Base-by-base conservation (phyloP, 2,888 invertebrate genomes). In the Ophion costatus region DNA sequence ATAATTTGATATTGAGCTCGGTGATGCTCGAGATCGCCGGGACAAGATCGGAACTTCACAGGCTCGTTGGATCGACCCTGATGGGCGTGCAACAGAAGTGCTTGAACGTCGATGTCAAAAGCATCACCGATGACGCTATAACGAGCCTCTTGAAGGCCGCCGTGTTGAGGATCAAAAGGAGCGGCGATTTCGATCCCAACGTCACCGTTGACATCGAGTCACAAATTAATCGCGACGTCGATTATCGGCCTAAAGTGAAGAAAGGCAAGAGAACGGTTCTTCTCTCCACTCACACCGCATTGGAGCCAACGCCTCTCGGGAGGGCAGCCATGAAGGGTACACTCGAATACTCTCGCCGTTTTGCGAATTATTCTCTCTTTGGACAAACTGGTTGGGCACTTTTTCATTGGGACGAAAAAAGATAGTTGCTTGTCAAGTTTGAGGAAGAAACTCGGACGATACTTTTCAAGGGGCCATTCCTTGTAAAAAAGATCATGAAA, bases 261-360 rank as follows among this genome's bases (percentile, higher is more conserved):
- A 82, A 86, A 78, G 86, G 75, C n/a, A 88, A 90, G 70, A 85
- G 81, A 83, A 87, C 85, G 5, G 75, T 94, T 51, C 75, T 81
- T 1, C 85, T 94, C n/a, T 91, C 92, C 10, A 93, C 91, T 77
- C 92, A 95, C 57, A 95, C 95, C 14, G 92, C 94, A 67, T 94
- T 96, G 22, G 93, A 95, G 66, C 94, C 97, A 56, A 97, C 96
- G 87, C 94, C 94, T 86, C 94, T 98, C 42, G 98, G 98, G 14
- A 95, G 94, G 87, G 98, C 98, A 2, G 97, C 98, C 38, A 97
- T 98, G 89, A 97, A 97, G 95, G 98, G 97, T 95, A 90, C 0
- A 89, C 11, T 59, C 10, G 2, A 7, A 57, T 22, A 10, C 14
- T 45, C 63, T 74, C 22, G 67, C n/a, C 0, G 7, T 38, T 38